Percentiles rank a stretch among this genome's conserved stretches.
These are phyloP conservation scores for Leptinotarsa haldemani DNA, from an alignment of 2,888 invertebrate species.

Conservation along the genomic window DNA sequence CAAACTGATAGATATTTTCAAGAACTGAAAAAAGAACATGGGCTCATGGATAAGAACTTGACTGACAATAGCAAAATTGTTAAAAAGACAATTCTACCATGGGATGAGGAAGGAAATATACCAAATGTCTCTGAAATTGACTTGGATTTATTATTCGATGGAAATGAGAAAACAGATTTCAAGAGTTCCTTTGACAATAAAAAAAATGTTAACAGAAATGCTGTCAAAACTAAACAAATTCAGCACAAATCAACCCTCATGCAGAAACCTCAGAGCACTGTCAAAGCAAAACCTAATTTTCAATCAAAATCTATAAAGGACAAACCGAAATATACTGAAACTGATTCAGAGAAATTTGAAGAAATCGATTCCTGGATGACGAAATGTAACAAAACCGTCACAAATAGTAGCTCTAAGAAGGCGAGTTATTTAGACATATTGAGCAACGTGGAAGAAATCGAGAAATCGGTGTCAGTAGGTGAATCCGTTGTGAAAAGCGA, in stretches of 20 bases:
- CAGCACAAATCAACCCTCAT: constrained; percentile 42
- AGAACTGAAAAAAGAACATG: constrained; percentile 44
- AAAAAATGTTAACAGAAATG: neutral
- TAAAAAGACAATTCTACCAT: constrained; percentile 45
- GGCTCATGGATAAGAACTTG: constrained; percentile 41
- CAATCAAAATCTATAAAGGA: neutral
- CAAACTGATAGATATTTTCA: constrained; percentile 51
- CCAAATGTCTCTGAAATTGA: constrained; percentile 55
- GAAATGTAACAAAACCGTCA: constrained; percentile 30
- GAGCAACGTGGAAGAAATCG: constrained; percentile 54
- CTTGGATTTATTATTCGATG: constrained; percentile 53
- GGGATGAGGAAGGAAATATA: constrained; percentile 44
- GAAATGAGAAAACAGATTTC: constrained; percentile 37
- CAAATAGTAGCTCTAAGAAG: constrained; percentile 41
- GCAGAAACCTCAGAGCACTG: constrained; percentile 27
- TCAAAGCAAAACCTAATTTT: constrained; percentile 7
- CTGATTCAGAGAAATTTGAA: constrained; percentile 34
- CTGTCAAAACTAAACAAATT: neutral
- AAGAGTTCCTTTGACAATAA: constrained; percentile 22
- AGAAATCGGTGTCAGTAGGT: constrained; percentile 40
- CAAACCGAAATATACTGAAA: constrained; percentile 35
- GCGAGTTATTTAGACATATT: constrained; percentile 57
- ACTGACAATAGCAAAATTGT: constrained; percentile 51
- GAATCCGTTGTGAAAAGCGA: constrained; percentile 38
- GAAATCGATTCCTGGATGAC: constrained; percentile 61